Evolutionary conservation across 2,113 vertebrate genomes (phyloP).

Genomic region (Ia io): DNA sequence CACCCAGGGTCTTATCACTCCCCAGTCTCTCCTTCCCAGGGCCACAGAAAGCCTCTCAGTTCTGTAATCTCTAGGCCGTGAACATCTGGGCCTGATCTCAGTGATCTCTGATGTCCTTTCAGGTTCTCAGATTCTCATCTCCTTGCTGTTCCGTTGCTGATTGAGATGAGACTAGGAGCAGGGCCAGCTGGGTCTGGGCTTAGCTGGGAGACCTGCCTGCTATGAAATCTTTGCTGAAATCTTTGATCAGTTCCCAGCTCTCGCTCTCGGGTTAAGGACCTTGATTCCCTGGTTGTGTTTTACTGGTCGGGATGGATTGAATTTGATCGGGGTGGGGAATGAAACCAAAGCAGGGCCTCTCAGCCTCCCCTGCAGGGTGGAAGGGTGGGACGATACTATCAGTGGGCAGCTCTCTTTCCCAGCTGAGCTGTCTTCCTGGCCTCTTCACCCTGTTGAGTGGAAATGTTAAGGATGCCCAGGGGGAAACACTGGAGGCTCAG

Average conservation of each 20-base stretch:
- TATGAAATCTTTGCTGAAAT: background rate
- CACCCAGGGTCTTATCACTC: background rate
- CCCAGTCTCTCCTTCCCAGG: background rate
- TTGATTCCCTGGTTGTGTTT: background rate
- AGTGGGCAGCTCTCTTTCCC: background rate
- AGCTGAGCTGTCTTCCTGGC: background rate
- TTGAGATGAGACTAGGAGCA: slow-evolving; percentile 37
- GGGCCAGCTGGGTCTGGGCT: background rate
- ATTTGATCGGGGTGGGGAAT: background rate
- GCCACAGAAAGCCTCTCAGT: background rate
- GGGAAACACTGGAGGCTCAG: background rate
- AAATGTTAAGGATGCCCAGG: background rate
- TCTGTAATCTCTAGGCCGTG: background rate
- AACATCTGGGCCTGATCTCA: background rate
- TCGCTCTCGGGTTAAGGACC: background rate
- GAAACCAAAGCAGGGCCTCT: background rate
- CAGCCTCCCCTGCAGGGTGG: background rate
- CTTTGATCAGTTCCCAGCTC: background rate
- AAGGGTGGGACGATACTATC: background rate
- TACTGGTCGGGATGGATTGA: slow-evolving; percentile 4
- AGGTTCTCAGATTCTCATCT: slow-evolving; percentile 21
- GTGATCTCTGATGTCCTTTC: background rate
- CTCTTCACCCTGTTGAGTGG: background rate
- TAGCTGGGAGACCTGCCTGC: background rate
- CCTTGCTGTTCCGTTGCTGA: background rate